Conservation (phyloP, 2,113 vertebrate species). For the Ascaphus truei region DNA sequence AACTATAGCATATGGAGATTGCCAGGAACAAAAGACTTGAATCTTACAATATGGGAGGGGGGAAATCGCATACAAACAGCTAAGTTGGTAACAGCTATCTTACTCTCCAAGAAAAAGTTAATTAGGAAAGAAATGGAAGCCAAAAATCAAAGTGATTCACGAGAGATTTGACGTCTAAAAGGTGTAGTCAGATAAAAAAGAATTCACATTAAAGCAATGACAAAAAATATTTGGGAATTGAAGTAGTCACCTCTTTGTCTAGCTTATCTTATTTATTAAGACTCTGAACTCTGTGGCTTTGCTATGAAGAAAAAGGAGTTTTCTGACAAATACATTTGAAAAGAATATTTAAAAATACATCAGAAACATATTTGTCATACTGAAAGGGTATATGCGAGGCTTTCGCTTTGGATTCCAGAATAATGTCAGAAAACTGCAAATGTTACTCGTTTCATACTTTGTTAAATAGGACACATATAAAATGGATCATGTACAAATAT, state of each 20-base stretch:
- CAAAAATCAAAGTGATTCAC: slow-evolving; percentile 48
- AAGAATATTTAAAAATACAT: too few species aligned
- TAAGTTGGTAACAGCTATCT: slow-evolving; percentile 34
- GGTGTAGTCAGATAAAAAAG: slow-evolving; percentile 61
- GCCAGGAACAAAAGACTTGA: slow-evolving; percentile 64
- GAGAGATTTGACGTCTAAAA: slow-evolving; percentile 54
- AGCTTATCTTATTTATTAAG: slow-evolving; percentile 45
- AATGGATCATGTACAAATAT: too few species aligned
- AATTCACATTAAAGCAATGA: slow-evolving; percentile 55
- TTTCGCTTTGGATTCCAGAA: too few species aligned
- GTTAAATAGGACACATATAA: too few species aligned
- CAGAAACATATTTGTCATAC: too few species aligned
- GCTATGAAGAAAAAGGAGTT: too few species aligned
- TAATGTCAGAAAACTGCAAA: too few species aligned
- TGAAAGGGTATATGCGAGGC: too few species aligned
- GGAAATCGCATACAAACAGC: neutral
- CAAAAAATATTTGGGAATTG: slow-evolving; percentile 50
- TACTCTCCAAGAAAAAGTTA: slow-evolving; percentile 53
- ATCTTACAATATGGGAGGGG: slow-evolving; percentile 14
- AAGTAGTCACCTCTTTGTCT: slow-evolving; percentile 55
- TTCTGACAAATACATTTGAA: too few species aligned
- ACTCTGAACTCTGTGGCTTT: too few species aligned
- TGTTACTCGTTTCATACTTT: too few species aligned
- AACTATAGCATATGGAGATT: slow-evolving; percentile 75
- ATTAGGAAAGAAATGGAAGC: slow-evolving; percentile 59